A percentile compares a stretch with the other conserved stretches of the same genome.
Evolutionary conservation across 2,113 vertebrate genomes (phyloP).

Genomic region (Laticauda colubrina): DNA sequence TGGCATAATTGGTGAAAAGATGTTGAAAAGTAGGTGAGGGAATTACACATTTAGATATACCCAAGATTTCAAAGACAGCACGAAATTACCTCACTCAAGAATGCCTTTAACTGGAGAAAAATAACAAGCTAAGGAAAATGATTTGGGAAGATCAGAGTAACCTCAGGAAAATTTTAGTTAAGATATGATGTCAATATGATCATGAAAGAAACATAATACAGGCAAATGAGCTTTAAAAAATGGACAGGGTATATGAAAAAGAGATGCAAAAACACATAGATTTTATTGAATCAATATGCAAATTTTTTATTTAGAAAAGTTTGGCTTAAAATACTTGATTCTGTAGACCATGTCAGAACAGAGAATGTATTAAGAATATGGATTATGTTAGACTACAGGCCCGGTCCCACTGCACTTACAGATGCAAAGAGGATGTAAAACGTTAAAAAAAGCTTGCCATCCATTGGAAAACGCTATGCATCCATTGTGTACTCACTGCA

Average conservation of each 20-base stretch:
- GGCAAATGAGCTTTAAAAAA: not conserved
- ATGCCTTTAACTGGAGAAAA: not conserved
- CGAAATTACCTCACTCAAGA: not conserved
- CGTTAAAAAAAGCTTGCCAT: too few relatives aligned
- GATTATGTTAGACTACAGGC: not conserved
- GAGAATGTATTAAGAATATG: not conserved
- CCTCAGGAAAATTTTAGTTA: not conserved
- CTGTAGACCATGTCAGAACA: not conserved
- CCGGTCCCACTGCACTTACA: too few relatives aligned
- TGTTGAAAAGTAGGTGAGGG: not conserved
- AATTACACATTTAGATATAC: not conserved
- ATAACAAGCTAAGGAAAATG: not conserved
- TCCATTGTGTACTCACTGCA: too few relatives aligned
- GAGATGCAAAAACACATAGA: not conserved
- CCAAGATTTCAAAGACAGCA: not conserved
- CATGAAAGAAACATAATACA: not conserved
- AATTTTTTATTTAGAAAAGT: not conserved
- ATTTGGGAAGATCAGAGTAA: not conserved
- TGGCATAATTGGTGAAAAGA: not conserved
- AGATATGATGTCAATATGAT: not conserved
- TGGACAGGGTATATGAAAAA: not conserved
- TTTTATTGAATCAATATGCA: not conserved
- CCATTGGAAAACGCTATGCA: too few relatives aligned
- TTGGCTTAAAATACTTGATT: not conserved
- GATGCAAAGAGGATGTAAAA: too few relatives aligned